phyloP scores from a whole-genome alignment of 2,113 vertebrate species.

The Lampris megalopsis region DNA sequence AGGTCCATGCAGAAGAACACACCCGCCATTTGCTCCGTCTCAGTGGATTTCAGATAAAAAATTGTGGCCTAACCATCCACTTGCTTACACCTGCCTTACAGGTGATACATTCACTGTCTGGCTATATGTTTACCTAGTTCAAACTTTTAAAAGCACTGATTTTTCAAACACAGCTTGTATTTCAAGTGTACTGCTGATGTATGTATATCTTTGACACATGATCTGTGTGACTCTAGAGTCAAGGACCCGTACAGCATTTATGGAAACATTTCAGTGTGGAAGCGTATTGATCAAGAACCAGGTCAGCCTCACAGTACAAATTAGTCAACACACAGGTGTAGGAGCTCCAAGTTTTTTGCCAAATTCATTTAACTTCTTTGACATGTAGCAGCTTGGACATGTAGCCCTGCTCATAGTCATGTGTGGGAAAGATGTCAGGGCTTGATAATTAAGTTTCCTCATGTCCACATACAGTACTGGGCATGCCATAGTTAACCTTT shows the following conservation, averaged over 20 bases:
- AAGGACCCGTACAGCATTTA: neutral
- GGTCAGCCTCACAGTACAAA: neutral
- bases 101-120: neutral
- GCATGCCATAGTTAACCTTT: slow-evolving; percentile 5
- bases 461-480: slow-evolving; percentile 13
- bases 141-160: neutral
- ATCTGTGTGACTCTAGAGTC: neutral
- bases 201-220: slow-evolving; percentile 17
- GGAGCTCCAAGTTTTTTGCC: neutral
- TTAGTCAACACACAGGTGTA: neutral
- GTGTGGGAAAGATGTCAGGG: slow-evolving; percentile 52
- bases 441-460: slow-evolving; percentile 68
- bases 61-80: neutral
- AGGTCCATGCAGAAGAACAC: neutral
- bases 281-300: slow-evolving; percentile 12
- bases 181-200: neutral
- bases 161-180: neutral
- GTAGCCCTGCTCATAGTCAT: slow-evolving; percentile 44
- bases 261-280: slow-evolving; percentile 13
- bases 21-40: neutral
- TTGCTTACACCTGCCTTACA: neutral
- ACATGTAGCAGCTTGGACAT: slow-evolving; percentile 67
- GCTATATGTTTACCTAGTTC: neutral
- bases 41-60: neutral
- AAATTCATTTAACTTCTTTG: slow-evolving; percentile 5